phyloP scores from a whole-genome alignment of 1,140 invertebrate species.

The Anthonomus grandis region DNA sequence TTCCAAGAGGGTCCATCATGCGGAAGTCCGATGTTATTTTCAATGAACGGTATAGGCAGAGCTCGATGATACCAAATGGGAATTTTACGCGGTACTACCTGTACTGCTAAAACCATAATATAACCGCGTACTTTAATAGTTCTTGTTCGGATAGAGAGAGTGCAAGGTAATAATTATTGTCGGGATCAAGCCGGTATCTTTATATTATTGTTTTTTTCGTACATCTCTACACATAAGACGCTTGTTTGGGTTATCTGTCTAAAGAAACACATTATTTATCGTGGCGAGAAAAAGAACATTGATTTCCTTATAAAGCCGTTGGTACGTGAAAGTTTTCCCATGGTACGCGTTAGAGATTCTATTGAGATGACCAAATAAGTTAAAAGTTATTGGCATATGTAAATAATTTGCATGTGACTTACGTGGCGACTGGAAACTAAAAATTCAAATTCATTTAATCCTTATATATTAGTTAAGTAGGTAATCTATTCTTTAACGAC shows the following conservation, averaged over 20 bases:
- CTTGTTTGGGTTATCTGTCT: not conserved
- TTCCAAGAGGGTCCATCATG: not conserved
- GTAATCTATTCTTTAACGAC: no score
- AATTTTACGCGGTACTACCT: not conserved
- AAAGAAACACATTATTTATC: no score
- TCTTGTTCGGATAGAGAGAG: not conserved
- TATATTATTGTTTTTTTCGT: not conserved
- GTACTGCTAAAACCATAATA: not conserved
- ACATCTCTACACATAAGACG: not conserved
- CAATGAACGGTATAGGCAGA: not conserved
- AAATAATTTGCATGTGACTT: no score
- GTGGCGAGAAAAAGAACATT: no score
- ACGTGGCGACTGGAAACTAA: no score
- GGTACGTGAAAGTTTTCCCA: no score
- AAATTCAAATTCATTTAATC: no score
- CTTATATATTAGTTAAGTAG: no score
- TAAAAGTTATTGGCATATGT: no score
- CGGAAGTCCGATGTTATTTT: not conserved
- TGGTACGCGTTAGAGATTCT: no score
- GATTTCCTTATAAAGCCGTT: no score
- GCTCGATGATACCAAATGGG: not conserved
- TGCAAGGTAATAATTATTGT: conserved; percentile 1
- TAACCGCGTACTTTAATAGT: not conserved
- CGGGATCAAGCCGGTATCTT: not conserved
- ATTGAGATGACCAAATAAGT: no score